Percentiles rank a stretch among this genome's conserved stretches.
phyloP scores from a whole-genome alignment of 2,797 vertebrate genomes.

The Luscinia luscinia region DNA sequence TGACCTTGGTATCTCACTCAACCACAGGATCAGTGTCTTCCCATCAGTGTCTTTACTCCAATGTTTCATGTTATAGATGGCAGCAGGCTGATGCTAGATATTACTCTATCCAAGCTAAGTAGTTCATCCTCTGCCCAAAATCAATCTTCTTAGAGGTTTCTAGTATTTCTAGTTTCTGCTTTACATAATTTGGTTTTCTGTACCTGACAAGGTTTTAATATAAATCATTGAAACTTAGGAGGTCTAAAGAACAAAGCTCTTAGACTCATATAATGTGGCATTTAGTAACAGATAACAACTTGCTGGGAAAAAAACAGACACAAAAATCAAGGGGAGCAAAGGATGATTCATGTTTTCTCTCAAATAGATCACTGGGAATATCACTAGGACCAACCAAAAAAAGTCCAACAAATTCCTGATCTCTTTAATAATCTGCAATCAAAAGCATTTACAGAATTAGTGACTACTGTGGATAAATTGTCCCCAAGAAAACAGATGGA shows the following conservation, averaged over 20 bases:
- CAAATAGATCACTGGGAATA: not conserved
- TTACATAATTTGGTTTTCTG: not conserved
- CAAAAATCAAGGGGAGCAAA: not conserved
- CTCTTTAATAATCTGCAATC: not conserved
- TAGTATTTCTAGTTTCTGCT: not conserved
- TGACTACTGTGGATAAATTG: not conserved
- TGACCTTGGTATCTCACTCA: not conserved
- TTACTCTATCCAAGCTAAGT: not conserved
- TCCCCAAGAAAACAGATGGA: not conserved
- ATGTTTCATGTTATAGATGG: not conserved
- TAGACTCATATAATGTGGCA: not conserved
- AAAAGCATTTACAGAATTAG: conserved; percentile 34
- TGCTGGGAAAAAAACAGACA: not conserved
- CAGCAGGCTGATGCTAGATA: not conserved
- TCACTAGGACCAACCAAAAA: not conserved
- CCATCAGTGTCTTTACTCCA: not conserved
- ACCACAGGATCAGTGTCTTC: not conserved
- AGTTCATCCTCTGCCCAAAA: not conserved
- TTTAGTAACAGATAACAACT: not conserved
- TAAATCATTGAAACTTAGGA: not conserved
- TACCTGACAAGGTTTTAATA: not conserved
- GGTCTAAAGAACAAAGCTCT: not conserved
- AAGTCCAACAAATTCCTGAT: not conserved
- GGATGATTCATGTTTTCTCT: not conserved
- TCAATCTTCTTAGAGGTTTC: not conserved